phyloP scores from a whole-genome alignment of 2,797 vertebrate species.

The Sebastes matsubarae region DNA sequence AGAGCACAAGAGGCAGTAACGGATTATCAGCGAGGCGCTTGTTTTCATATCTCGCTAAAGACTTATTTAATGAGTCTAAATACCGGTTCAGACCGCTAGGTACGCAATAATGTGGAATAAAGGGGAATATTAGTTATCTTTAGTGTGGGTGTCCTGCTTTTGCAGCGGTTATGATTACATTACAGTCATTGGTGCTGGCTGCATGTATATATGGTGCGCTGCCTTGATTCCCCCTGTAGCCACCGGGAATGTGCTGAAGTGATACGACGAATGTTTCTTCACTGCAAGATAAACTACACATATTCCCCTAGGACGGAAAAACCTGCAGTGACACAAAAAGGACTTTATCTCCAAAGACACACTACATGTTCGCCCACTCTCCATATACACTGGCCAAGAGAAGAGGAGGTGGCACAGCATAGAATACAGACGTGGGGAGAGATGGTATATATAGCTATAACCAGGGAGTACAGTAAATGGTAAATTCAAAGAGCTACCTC shows the following conservation, averaged over 20 bases:
- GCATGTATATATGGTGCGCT: slow-evolving; percentile 21
- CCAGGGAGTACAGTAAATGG: slow-evolving; percentile 80
- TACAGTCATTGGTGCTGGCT: slow-evolving; percentile 31
- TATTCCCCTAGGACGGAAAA: slow-evolving; percentile 65
- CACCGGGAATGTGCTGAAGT: slow-evolving; percentile 62
- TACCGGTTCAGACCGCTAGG: slow-evolving; percentile 12
- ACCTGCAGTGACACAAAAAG: slow-evolving; percentile 75
- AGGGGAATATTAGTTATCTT: slow-evolving; percentile 49
- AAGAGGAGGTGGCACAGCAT: slow-evolving; percentile 67
- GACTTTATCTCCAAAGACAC: slow-evolving; percentile 80
- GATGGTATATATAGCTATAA: slow-evolving; percentile 77
- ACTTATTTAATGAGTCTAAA: slow-evolving; percentile 61
- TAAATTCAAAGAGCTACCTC: slow-evolving; percentile 84
- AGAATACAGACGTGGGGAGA: slow-evolving; percentile 64
- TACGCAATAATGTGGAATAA: slow-evolving; percentile 47
- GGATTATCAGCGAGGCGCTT: slow-evolving; percentile 53
- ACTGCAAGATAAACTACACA: slow-evolving; percentile 72
- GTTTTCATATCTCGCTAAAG: slow-evolving; percentile 52
- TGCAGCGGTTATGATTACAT: slow-evolving; percentile 41
- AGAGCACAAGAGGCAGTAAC: slow-evolving; percentile 50
- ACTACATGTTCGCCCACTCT: slow-evolving; percentile 68
- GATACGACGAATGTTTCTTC: slow-evolving; percentile 67
- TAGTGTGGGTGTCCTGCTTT: slow-evolving; percentile 51
- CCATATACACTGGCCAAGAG: slow-evolving; percentile 68
- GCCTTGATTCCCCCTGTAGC: slow-evolving; percentile 44